Evolutionary conservation across 2,797 vertebrate species (phyloP).

Genomic region (Pelochelys cantorii): DNA sequence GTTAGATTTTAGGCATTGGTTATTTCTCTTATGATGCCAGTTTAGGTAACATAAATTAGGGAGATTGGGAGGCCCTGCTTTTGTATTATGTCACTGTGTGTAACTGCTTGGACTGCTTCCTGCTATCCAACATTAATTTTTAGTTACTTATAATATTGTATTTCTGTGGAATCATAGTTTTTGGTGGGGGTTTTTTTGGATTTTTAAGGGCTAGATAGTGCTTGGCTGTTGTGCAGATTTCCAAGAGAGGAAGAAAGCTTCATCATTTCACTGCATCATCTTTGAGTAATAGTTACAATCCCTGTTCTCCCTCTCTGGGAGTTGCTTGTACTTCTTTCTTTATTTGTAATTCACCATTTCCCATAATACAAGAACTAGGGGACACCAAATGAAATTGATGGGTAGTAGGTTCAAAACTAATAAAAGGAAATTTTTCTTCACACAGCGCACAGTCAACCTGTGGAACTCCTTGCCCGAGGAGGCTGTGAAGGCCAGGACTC

Average conservation of each 20-base stretch:
- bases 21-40: background rate
- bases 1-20: background rate
- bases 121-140: background rate
- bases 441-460: no score
- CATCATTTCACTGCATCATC: background rate
- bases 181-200: no score
- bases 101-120: conserved; percentile 8
- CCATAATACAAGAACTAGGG: no score
- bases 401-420: no score
- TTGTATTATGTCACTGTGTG: conserved; percentile 11
- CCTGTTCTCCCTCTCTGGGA: background rate
- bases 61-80: conserved; percentile 3
- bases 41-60: conserved; percentile 7
- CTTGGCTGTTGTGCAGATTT: background rate
- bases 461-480: no score
- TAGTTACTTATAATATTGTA: background rate
- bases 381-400: no score
- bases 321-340: background rate
- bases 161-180: background rate
- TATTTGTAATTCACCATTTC: background rate
- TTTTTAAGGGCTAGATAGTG: background rate
- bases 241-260: background rate
- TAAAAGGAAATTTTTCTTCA: no score
- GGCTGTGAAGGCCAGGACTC: no score
- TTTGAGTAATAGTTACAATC: background rate